phyloP scores from a whole-genome alignment of 1,140 invertebrate species.

The Brachionus manjavacas region DNA sequence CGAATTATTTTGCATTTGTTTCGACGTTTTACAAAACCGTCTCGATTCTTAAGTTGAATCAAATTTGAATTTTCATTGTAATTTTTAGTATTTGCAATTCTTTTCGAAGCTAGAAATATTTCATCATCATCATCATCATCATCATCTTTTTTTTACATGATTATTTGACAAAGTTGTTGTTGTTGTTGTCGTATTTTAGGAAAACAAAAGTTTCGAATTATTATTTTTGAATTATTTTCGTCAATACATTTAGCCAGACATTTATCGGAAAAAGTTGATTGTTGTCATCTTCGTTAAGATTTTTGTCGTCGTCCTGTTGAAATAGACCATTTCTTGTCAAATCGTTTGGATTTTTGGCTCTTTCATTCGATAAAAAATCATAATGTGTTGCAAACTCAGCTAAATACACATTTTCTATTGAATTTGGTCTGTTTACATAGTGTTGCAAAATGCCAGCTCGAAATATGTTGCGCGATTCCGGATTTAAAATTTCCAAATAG shows the following conservation, averaged over 20 bases:
- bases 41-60: no score
- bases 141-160: no score
- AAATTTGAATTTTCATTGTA: no score
- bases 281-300: constrained; percentile 8
- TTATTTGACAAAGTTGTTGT: no score
- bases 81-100: no score
- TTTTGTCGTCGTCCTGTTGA: not conserved
- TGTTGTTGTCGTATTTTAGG: no score
- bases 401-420: not conserved
- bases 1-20: not conserved
- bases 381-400: not conserved
- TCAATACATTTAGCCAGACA: not conserved
- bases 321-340: not conserved
- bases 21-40: not conserved
- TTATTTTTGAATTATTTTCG: no score
- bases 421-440: not conserved
- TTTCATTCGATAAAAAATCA: not conserved
- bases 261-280: not conserved
- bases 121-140: not conserved
- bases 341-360: not conserved
- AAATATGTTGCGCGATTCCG: not conserved
- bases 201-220: no score
- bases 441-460: not conserved
- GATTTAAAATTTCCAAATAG: not conserved
- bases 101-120: no score